A percentile compares a stretch with the other conserved stretches of the same genome.
These are phyloP conservation scores for Periophthalmodon schlosseri DNA, from an alignment of 2,113 vertebrate genomes.

Conservation along the genomic window DNA sequence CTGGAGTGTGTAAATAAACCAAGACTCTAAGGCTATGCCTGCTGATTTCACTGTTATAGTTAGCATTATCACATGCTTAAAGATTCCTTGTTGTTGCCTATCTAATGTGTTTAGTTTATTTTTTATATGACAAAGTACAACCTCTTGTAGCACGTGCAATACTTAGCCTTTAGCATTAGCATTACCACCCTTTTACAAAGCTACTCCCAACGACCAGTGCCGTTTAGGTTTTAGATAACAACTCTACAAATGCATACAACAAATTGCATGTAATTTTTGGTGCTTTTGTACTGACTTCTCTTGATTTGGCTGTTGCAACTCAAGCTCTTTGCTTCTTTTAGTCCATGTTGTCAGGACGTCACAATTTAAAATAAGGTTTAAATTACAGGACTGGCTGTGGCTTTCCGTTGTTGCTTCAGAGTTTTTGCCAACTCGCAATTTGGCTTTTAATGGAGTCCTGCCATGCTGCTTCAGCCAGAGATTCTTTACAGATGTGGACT, in stretches of 20 bases:
- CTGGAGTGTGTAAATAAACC: not conserved
- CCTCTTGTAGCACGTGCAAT: too few relatives aligned
- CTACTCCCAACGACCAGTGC: not conserved
- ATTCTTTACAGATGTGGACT: slow-evolving; percentile 98
- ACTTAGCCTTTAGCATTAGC: not conserved
- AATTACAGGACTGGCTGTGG: slow-evolving; percentile 96
- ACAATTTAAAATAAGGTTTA: slow-evolving; percentile 95
- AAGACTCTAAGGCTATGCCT: not conserved
- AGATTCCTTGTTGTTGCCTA: not conserved
- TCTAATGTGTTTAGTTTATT: not conserved
- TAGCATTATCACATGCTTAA: not conserved
- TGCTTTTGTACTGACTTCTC: not conserved
- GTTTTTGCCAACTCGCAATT: slow-evolving; percentile 98
- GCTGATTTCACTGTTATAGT: not conserved
- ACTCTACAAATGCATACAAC: not conserved
- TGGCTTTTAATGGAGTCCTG: slow-evolving; percentile 97
- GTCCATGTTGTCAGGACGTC: slow-evolving; percentile 76
- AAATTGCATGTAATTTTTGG: not conserved
- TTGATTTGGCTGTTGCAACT: slow-evolving; percentile 22
- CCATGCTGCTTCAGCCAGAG: slow-evolving; percentile 93
- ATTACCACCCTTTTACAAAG: not conserved
- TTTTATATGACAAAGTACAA: too few relatives aligned
- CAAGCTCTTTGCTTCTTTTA: slow-evolving; percentile 24
- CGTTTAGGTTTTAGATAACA: not conserved
- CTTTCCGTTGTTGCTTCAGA: slow-evolving; percentile 94